phyloP scores from a whole-genome alignment of 2,888 invertebrate species.

The Aricia artaxerxes region DNA sequence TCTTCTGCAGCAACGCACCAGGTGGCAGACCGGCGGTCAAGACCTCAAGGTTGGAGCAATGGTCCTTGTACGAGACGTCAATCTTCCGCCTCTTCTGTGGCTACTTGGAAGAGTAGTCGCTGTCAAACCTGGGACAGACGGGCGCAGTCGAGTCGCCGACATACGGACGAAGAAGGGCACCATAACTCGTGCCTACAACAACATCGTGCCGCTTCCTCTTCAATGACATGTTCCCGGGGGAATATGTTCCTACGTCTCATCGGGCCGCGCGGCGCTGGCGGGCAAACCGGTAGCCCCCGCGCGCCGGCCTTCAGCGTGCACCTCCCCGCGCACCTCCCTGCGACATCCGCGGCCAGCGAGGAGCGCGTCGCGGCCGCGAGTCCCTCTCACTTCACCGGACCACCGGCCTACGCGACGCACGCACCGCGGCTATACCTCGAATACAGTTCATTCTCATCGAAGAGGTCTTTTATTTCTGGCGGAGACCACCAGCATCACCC shows the following conservation, averaged over 20 bases:
- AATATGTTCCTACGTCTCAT: neutral
- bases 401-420: too few species aligned
- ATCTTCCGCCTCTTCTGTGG: neutral
- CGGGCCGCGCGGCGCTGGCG: neutral
- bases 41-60: neutral
- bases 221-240: neutral
- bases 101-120: neutral
- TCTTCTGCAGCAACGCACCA: neutral
- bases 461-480: too few species aligned
- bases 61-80: neutral
- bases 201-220: neutral
- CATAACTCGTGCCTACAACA: neutral
- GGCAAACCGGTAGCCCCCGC: too few species aligned
- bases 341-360: too few species aligned
- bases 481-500: too few species aligned
- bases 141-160: neutral
- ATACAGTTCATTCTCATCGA: too few species aligned
- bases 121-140: neutral
- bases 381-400: too few species aligned
- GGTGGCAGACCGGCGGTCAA: neutral
- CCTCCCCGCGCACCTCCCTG: too few species aligned
- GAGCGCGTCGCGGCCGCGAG: too few species aligned
- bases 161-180: neutral
- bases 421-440: too few species aligned
- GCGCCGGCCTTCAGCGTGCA: too few species aligned